These are phyloP conservation scores for Pentalonia nigronervosa DNA, from an alignment of 1,140 invertebrate species.

Conservation along the genomic window DNA sequence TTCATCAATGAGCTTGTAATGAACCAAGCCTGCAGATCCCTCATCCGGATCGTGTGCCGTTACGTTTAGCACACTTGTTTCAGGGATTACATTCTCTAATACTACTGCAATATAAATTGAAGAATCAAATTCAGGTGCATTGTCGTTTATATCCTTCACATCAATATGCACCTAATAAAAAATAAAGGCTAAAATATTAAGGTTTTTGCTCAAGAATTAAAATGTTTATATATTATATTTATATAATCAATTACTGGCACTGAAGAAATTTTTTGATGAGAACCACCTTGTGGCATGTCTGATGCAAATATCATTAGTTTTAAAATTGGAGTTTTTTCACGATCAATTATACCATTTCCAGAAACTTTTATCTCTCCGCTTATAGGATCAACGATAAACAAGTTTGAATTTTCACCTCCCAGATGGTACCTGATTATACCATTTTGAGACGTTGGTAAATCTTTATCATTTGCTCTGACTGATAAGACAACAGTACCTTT, in stretches of 20 bases:
- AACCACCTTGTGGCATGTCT: slow-evolving; percentile 74
- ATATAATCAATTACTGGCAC: slow-evolving; percentile 63
- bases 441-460: slow-evolving; percentile 72
- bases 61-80: slow-evolving; percentile 75
- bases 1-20: slow-evolving; percentile 76
- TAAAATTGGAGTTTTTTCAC: slow-evolving; percentile 76
- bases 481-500: slow-evolving; percentile 74
- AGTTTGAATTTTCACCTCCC: slow-evolving; percentile 74
- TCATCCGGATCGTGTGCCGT: slow-evolving; percentile 81
- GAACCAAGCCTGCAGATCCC: slow-evolving; percentile 72
- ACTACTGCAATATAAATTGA: slow-evolving; percentile 68
- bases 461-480: slow-evolving; percentile 75
- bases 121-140: slow-evolving; percentile 69
- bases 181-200: background rate
- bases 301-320: slow-evolving; percentile 75
- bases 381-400: slow-evolving; percentile 75
- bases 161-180: slow-evolving; percentile 70
- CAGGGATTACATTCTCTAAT: slow-evolving; percentile 76
- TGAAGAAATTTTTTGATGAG: slow-evolving; percentile 71
- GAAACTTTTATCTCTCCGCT: slow-evolving; percentile 74
- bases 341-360: slow-evolving; percentile 74
- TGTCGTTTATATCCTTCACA: slow-evolving; percentile 84
- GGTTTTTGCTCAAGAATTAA: background rate
- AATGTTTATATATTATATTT: background rate
- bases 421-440: slow-evolving; percentile 75